Evolutionary conservation across 2,113 vertebrate species (phyloP), one percentile per base, ranked within the genome.

Genomic region (Prietella phreatophila): DNA sequence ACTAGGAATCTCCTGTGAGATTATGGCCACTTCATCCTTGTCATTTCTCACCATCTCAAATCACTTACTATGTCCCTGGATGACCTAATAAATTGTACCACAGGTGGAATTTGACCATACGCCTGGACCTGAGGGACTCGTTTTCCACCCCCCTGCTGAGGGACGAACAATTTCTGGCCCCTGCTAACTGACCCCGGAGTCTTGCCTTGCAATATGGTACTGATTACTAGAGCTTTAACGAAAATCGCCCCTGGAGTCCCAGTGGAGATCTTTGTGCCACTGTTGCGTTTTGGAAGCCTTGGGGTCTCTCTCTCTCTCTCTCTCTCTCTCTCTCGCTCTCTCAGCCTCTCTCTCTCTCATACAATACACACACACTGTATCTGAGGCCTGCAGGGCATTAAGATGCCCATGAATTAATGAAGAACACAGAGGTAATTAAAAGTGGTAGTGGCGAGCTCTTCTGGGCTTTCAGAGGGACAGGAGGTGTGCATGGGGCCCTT

Each of bases 361-460:
- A 36, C 36, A 36, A 80, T 60, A 69, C 63, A 55, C 61, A 50
- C 83, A 33, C 69, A 39, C 58, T 91, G 50, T 55, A 60, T 87
- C 91, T 93, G 90, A 11, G 92, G 96, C 95, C 96, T 96, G 96
- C 96, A 95, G 95, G 96, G 96, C 92, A 83, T 95, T 95, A 96
- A 95, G 90, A 93, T 96, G 94, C 91, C 96, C 93, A 96, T 97
- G 96, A 97, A 98, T 98, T 97, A 98, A 98, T 97, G 97, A 97
- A 96, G 96, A 96, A 93, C 91, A 93, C 93, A 95, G 93, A 95
- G 95, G 95, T 97, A 98, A 99, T 98, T 99, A 98, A 97, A 97
- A 96, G 93, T 92, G 93, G 94, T 93, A 82, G 95, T 90, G 91
- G 96, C 95, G 95, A 94, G 95, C 97, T 97, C 97, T 96, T 96